Base-by-base conservation (phyloP, 2,888 invertebrate genomes). In the Ceraclea dissimilis region DNA sequence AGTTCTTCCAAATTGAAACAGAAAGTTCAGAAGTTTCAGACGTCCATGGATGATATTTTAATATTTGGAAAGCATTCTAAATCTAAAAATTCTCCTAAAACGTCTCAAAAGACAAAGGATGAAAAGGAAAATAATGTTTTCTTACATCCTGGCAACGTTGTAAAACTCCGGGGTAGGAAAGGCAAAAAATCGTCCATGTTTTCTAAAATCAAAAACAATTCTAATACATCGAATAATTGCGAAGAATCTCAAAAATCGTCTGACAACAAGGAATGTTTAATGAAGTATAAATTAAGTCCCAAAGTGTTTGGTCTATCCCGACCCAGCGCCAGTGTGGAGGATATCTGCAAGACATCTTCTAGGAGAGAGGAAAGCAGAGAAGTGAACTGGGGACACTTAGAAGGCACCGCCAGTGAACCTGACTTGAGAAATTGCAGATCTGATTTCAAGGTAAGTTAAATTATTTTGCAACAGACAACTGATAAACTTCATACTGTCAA, bases 371-470 rank as follows among this genome's bases (percentile, higher is more conserved):
- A 64, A 19, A 57, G 48, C 65, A 54, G 50, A 31, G 44, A 56
- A 18, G 44, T 62, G 57, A 34, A 59, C 58, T 57, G 71, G 73
- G 66, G 69, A 60, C 58, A 70, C 21, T 59, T 76, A 50, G 74
- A 79, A 47, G 77, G 75, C 22, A 78, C 84, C 1, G 80, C 82
- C 63, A 86, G 85, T 69, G 85, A 85, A 69, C 85, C 85, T 0
- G 84, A 85, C 68, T 73, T 85, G 16, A 68, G 83, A 65, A 79
- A 74, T 48, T 71, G 62, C 57, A 54, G 59, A 52, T 53, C 52
- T 55, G 56, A 52, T 22, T 61, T 57, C 51, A 52, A 26, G 55
- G 60, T 60, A 33, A 58, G 58, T 58, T n/a, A n/a, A n/a, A n/a
- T 33, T 17, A n/a, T 51, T 2, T n/a, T n/a, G n/a, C n/a, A n/a